phyloP scores from a whole-genome alignment of 2,797 vertebrate genomes.

The Micrastur ruficollis region DNA sequence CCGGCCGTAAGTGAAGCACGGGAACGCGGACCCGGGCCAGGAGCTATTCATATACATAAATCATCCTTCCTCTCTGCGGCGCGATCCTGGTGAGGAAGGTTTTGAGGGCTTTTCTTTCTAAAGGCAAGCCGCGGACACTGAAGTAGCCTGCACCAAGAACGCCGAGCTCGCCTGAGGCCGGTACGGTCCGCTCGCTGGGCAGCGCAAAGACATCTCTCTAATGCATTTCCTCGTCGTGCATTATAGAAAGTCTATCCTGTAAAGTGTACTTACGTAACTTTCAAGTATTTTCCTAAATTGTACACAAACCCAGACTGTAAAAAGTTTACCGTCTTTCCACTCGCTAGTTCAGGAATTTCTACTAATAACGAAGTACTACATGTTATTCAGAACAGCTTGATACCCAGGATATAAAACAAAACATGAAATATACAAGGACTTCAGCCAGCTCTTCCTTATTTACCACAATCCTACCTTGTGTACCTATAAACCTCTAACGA shows the following conservation, averaged over 20 bases:
- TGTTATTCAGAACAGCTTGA: background rate
- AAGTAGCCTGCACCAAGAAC: too few species aligned
- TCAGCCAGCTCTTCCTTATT: background rate
- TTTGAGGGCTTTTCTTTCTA: too few species aligned
- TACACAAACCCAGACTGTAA: background rate
- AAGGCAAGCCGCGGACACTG: background rate
- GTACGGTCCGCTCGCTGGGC: background rate
- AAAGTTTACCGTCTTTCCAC: background rate
- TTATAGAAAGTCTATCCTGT: background rate
- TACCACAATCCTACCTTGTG: background rate
- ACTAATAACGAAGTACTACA: background rate
- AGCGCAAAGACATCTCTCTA: too few species aligned
- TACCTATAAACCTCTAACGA: background rate
- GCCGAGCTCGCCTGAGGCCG: rapidly evolving
- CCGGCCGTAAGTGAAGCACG: background rate
- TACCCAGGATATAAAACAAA: background rate
- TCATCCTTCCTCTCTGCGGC: rapidly evolving
- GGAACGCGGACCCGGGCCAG: rapidly evolving
- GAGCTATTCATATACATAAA: background rate
- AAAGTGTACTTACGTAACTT: background rate
- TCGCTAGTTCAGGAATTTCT: background rate
- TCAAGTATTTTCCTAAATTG: background rate
- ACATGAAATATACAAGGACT: background rate
- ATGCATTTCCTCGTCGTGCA: too few species aligned
- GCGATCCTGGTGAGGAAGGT: rapidly evolving